phyloP scores from a whole-genome alignment of 2,113 vertebrate species.

The Connochaetes taurinus region DNA sequence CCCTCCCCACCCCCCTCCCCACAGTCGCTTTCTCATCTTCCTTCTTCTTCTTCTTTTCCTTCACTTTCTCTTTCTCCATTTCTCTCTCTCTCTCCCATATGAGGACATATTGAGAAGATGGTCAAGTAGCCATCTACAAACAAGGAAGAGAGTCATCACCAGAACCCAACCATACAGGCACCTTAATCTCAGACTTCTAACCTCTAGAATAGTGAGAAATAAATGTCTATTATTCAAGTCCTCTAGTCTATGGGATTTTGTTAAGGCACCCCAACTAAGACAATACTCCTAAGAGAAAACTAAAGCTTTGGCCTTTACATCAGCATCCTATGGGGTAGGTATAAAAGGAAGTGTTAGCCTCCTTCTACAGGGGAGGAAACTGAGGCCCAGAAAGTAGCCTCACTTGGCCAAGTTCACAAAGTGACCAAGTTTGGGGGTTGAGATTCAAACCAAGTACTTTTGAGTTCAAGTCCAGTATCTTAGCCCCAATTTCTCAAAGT shows the following conservation, averaged over 20 bases:
- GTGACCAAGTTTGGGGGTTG: neutral
- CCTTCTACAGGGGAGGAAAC: neutral
- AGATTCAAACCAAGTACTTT: neutral
- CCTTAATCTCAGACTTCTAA: neutral
- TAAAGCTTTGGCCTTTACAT: neutral
- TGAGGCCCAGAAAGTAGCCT: neutral
- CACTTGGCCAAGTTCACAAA: neutral
- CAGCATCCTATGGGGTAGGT: neutral
- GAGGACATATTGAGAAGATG: neutral
- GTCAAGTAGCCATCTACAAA: neutral
- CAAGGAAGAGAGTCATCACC: neutral
- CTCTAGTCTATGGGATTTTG: neutral
- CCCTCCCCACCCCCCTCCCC: neutral
- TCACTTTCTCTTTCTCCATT: neutral
- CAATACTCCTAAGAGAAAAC: neutral
- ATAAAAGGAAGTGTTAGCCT: neutral
- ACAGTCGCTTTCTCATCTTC: neutral
- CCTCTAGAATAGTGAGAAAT: neutral
- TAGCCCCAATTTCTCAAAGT: neutral
- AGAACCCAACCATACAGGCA: neutral
- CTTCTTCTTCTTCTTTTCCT: neutral
- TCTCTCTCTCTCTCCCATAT: neutral
- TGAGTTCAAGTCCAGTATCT: neutral
- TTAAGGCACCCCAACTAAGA: neutral
- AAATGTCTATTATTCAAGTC: neutral